phyloP scores from a whole-genome alignment of 2,113 vertebrate species.

The Epinephelus lanceolatus region DNA sequence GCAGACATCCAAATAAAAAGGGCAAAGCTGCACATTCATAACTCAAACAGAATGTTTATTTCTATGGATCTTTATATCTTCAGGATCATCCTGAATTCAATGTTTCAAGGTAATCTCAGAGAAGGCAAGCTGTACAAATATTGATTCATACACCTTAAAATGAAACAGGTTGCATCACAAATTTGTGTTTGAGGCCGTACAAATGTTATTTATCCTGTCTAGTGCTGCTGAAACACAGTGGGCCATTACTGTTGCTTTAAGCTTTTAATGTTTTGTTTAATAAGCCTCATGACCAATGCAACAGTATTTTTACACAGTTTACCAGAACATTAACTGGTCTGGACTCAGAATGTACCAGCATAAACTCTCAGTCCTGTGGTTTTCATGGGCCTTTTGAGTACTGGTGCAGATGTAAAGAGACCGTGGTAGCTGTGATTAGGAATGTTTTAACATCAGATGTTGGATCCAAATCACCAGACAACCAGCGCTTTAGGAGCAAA shows the following conservation, averaged over 20 bases:
- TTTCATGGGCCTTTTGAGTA: slow-evolving; percentile 7
- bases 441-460: slow-evolving; percentile 44
- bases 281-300: neutral
- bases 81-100: too few species aligned
- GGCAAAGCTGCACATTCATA: neutral
- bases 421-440: slow-evolving; percentile 36
- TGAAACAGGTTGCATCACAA: neutral
- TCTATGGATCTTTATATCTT: neutral
- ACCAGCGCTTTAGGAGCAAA: slow-evolving; percentile 27
- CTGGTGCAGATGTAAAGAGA: slow-evolving; percentile 41
- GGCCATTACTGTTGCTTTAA: neutral
- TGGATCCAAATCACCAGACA: slow-evolving; percentile 20
- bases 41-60: neutral
- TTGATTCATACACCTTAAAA: neutral
- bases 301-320: slow-evolving; percentile 7
- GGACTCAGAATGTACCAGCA: slow-evolving; percentile 6
- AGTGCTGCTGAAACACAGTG: neutral
- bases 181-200: neutral
- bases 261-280: slow-evolving; percentile 3
- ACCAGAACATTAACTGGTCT: neutral
- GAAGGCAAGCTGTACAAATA: neutral
- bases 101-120: neutral
- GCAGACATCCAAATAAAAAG: neutral
- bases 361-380: neutral
- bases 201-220: neutral